Conservation (phyloP, 1,140 invertebrate species). For the Diploscapter pachys region DNA sequence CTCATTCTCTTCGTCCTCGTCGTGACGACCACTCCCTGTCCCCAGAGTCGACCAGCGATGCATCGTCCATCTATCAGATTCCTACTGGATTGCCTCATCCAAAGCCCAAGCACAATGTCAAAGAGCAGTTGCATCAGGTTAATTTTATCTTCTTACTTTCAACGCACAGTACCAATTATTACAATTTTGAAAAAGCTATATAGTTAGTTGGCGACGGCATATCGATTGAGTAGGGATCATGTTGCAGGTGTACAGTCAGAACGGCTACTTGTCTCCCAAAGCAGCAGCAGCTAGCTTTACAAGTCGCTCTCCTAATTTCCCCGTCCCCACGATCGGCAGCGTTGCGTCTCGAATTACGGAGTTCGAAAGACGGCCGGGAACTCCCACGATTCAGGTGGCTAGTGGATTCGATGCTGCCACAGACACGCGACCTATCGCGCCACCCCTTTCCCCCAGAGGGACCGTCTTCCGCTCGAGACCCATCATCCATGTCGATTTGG, state of each 20-base stretch:
- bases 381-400: constrained; percentile 38
- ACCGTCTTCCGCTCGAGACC: constrained; percentile 47
- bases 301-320: constrained; percentile 13
- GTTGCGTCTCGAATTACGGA: constrained; percentile 45
- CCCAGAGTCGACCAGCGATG: constrained; percentile 35
- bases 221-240: too few species aligned
- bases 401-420: constrained; percentile 21
- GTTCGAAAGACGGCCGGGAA: constrained; percentile 44
- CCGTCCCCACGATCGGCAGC: constrained; percentile 40
- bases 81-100: constrained; percentile 45
- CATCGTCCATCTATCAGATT: constrained; percentile 34
- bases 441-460: constrained; percentile 40
- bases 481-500: constrained; percentile 43
- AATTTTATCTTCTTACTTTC: too few species aligned
- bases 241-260: too few species aligned
- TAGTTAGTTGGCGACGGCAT: too few species aligned
- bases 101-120: constrained; percentile 46
- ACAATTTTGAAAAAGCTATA: too few species aligned
- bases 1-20: constrained; percentile 9
- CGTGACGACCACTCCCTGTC: constrained; percentile 13
- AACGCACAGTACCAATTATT: too few species aligned
- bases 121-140: constrained; percentile 44
- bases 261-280: too few species aligned
- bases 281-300: too few species aligned
- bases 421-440: constrained; percentile 12